Conservation (phyloP, 2,113 vertebrate species). For the Myrmophylax atrothorax region DNA sequence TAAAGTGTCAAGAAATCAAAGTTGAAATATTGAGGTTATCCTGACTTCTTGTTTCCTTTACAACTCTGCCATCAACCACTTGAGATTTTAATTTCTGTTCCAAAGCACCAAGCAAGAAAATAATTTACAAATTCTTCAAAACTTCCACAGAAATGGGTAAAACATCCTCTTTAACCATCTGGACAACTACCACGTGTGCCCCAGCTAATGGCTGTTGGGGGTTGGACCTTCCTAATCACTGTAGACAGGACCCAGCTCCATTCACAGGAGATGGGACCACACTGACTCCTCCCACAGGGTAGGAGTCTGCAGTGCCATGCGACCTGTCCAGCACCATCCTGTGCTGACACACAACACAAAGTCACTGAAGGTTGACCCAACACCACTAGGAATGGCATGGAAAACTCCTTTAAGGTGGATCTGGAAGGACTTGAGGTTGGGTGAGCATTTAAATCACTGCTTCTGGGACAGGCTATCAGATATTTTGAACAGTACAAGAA, state of each 20-base stretch:
- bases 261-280: background rate
- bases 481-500: background rate
- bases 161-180: background rate
- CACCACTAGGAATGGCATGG: background rate
- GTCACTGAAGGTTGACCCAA: background rate
- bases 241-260: background rate
- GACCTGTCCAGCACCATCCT: background rate
- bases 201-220: background rate
- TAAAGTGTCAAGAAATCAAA: background rate
- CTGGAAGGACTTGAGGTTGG: background rate
- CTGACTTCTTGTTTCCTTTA: background rate
- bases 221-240: background rate
- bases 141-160: slow-evolving; percentile 4
- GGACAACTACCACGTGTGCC: background rate
- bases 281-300: background rate
- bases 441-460: background rate
- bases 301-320: background rate
- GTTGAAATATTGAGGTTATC: slow-evolving; percentile 13
- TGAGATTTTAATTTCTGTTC: slow-evolving; percentile 10
- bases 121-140: background rate
- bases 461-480: background rate
- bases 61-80: background rate
- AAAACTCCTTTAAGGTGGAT: slow-evolving; percentile 1
- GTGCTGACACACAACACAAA: background rate
- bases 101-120: slow-evolving; percentile 26